Evolutionary conservation across 2,888 invertebrate genomes (phyloP).

Genomic region (Iphiclides podalirius): DNA sequence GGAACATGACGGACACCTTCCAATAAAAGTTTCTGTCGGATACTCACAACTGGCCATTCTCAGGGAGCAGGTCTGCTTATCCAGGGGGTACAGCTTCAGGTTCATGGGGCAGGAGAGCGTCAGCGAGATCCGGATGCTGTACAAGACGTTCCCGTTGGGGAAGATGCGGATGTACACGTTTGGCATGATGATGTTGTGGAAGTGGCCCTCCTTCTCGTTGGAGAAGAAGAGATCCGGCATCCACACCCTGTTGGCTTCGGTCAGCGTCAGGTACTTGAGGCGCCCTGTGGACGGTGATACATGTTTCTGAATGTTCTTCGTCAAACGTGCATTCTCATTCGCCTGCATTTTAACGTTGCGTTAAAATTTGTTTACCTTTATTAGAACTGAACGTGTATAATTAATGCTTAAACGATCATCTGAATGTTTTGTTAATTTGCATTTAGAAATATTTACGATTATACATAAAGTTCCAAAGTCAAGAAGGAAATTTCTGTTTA

Average conservation of each 20-base stretch:
- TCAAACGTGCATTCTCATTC: too few relatives aligned
- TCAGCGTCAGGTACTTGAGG: constrained; percentile 94
- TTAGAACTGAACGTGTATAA: too few relatives aligned
- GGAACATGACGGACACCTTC: too few relatives aligned
- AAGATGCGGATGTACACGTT: constrained; percentile 98
- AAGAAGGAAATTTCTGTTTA: too few relatives aligned
- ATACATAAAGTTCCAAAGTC: too few relatives aligned
- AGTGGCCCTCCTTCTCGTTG: constrained; percentile 98
- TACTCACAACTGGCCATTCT: constrained; percentile 98
- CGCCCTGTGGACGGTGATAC: constrained; percentile 80
- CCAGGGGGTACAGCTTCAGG: constrained; percentile 96
- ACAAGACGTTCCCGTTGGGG: constrained; percentile 95
- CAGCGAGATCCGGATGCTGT: constrained; percentile 97
- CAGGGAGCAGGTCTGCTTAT: constrained; percentile 96
- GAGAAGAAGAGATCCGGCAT: constrained; percentile 99
- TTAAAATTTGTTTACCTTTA: too few relatives aligned
- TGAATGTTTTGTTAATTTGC: too few relatives aligned
- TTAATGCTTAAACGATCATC: too few relatives aligned
- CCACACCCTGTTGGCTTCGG: constrained; percentile 97
- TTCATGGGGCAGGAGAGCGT: constrained; percentile 99
- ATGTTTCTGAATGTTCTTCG: too few relatives aligned
- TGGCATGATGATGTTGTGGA: constrained; percentile 98
- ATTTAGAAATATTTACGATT: too few relatives aligned
- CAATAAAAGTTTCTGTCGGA: too few relatives aligned
- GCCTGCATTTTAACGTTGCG: too few relatives aligned